Evolutionary conservation across 2,113 vertebrate genomes (phyloP).

Genomic region (Tauraco erythrolophus): DNA sequence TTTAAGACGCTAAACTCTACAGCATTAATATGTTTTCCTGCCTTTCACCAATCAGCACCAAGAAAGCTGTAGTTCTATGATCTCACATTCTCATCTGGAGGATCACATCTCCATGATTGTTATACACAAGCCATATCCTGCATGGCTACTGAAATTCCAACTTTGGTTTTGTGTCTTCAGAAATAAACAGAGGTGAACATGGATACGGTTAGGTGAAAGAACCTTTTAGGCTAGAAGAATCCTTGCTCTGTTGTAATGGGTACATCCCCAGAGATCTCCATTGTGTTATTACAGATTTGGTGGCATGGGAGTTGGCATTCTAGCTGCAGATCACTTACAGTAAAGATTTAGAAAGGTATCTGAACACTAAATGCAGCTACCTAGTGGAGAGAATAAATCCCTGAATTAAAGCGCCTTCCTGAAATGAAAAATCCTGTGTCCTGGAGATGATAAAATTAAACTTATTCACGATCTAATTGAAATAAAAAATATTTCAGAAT

Average conservation of each 20-base stretch:
- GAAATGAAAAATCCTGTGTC: neutral
- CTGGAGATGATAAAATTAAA: neutral
- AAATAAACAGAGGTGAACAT: neutral
- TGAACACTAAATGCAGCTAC: neutral
- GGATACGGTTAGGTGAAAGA: neutral
- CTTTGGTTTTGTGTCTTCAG: neutral
- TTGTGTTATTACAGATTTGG: accelerated
- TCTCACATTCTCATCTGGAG: neutral
- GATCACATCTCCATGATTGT: neutral
- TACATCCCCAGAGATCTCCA: neutral
- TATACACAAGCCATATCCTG: neutral
- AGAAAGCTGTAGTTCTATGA: neutral
- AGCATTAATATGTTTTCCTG: neutral
- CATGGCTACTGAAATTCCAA: neutral
- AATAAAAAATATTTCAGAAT: neutral
- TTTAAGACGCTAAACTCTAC: neutral
- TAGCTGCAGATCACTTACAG: neutral
- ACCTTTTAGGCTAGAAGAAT: neutral
- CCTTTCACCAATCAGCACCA: neutral
- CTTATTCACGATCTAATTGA: neutral
- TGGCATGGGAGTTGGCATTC: neutral
- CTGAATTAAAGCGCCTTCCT: neutral
- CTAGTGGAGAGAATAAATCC: neutral
- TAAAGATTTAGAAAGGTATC: neutral
- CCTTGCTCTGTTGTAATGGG: neutral